Evolutionary conservation across 1,140 invertebrate species (phyloP).

Genomic region (Bombus waltoni): DNA sequence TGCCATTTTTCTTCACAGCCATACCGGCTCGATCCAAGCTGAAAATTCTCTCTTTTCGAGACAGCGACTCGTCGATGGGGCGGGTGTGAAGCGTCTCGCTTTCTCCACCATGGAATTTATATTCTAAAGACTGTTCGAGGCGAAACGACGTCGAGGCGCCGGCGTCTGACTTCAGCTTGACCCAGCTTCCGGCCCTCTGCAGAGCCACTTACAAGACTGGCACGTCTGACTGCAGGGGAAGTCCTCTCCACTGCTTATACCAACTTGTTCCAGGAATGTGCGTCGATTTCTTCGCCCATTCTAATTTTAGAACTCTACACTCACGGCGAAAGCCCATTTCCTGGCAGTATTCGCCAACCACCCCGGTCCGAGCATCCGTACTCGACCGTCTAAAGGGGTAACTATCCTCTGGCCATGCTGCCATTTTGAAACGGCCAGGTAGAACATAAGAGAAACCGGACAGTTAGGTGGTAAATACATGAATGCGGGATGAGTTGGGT

Average conservation of each 20-base stretch:
- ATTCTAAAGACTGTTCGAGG: constrained; percentile 43
- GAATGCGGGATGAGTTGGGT: constrained; percentile 53
- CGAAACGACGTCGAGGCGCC: constrained; percentile 31
- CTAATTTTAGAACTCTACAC: constrained; percentile 56
- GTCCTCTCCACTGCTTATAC: constrained; percentile 39
- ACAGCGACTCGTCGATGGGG: not conserved
- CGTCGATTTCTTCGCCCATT: constrained; percentile 64
- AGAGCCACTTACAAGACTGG: constrained; percentile 40
- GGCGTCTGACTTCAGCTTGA: constrained; percentile 27
- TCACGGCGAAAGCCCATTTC: constrained; percentile 35
- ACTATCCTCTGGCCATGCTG: constrained; percentile 37
- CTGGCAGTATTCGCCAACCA: constrained; percentile 3
- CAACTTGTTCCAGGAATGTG: constrained; percentile 51
- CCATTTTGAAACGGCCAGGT: constrained; percentile 44
- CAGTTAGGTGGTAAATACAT: constrained; percentile 61
- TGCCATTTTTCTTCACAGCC: too few species aligned
- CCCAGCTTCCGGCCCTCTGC: constrained; percentile 44
- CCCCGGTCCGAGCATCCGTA: not conserved
- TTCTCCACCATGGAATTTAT: constrained; percentile 52
- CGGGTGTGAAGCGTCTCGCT: not conserved
- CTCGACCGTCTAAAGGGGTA: constrained; percentile 31
- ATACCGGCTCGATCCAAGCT: not conserved
- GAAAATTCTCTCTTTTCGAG: constrained; percentile 1
- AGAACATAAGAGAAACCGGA: not conserved
- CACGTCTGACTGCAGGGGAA: constrained; percentile 63